A percentile compares a stretch with the other conserved stretches of the same genome.
Evolutionary conservation across 2,113 vertebrate species (phyloP).

Genomic region (Ceyx melanurus): DNA sequence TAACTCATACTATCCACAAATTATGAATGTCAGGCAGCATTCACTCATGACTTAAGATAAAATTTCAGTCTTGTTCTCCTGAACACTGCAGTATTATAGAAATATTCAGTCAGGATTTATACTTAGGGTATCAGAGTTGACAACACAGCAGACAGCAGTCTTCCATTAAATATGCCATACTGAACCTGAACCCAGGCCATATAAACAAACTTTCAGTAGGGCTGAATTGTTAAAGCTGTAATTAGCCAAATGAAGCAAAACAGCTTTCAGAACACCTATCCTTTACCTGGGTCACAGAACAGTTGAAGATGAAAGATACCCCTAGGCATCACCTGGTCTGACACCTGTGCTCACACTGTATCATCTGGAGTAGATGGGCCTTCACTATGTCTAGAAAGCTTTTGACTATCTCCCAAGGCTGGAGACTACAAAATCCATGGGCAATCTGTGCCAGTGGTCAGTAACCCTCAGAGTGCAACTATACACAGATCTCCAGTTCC

Average conservation of each 20-base stretch:
- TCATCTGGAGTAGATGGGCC: background rate
- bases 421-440: background rate
- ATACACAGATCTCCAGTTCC: no score
- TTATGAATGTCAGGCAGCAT: background rate
- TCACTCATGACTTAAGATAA: background rate
- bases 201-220: background rate
- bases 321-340: background rate
- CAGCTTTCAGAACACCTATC: background rate
- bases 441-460: background rate
- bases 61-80: background rate
- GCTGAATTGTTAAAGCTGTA: background rate
- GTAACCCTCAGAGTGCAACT: background rate
- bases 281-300: background rate
- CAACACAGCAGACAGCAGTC: background rate
- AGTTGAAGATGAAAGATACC: background rate
- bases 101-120: background rate
- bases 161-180: background rate
- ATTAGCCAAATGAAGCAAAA: background rate
- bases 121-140: background rate
- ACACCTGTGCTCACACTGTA: rapidly evolving
- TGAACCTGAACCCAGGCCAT: background rate
- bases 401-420: background rate
- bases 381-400: background rate
- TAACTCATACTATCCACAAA: background rate
- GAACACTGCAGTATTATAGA: background rate